Percentiles rank a stretch among this genome's conserved stretches.
Conservation (phyloP, 2,113 vertebrate genomes). For the Pelodiscus sinensis region DNA sequence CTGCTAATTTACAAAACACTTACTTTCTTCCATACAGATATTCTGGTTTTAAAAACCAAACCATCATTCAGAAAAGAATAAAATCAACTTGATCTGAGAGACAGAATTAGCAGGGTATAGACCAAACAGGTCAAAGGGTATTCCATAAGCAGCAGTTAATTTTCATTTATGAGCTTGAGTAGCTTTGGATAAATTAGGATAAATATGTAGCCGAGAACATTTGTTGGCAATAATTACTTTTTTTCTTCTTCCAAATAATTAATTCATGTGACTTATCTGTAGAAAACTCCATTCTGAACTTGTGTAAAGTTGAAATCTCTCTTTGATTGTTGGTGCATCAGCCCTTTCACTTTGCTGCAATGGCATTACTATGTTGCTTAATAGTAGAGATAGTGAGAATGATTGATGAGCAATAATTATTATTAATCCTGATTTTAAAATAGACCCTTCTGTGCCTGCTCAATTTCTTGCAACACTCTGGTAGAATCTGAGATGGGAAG, state of each 20-base stretch:
- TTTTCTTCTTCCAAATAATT: background rate
- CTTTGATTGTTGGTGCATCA: background rate
- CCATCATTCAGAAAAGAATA: background rate
- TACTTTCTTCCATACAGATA: background rate
- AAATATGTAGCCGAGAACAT: background rate
- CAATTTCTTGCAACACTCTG: background rate
- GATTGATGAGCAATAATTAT: no score
- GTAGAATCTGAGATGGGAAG: background rate
- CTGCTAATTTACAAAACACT: background rate
- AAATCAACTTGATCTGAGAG: background rate
- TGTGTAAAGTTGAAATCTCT: background rate
- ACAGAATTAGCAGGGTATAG: background rate
- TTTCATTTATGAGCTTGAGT: background rate
- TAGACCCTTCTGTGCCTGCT: background rate
- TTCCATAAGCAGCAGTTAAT: background rate
- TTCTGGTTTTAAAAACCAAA: background rate
- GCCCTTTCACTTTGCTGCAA: background rate
- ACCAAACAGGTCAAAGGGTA: background rate
- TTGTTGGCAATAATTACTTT: background rate
- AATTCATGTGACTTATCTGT: background rate
- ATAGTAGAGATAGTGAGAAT: background rate
- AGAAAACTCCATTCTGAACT: background rate
- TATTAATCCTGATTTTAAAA: background rate
- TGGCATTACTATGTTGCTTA: background rate
- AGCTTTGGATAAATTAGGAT: background rate